A percentile compares a stretch with the other conserved stretches of the same genome.
Conservation (phyloP, 2,888 invertebrate genomes). For the Lasioglossum morio region DNA sequence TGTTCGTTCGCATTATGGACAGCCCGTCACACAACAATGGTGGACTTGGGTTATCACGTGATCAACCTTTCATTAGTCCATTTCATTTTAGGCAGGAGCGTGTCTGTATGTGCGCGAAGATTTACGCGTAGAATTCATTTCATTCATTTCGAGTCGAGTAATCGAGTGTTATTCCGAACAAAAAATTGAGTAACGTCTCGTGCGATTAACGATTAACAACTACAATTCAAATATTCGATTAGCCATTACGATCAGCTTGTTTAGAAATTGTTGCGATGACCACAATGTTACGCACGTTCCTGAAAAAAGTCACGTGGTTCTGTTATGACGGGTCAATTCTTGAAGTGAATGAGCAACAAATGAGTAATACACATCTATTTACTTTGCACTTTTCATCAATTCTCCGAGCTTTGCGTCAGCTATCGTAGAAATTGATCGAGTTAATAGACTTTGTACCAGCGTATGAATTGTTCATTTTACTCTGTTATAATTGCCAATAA, state of each 20-base stretch:
- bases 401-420: no score
- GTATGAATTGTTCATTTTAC: slow-evolving; percentile 9
- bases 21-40: background rate
- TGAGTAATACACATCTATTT: background rate
- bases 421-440: background rate
- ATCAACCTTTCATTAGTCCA: slow-evolving; percentile 9
- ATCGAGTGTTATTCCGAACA: background rate
- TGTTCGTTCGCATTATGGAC: background rate
- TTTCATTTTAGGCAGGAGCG: background rate
- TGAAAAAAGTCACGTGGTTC: slow-evolving; percentile 6
- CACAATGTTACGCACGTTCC: background rate
- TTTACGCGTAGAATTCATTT: background rate
- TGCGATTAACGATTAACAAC: background rate
- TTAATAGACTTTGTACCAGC: background rate
- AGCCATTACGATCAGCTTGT: background rate
- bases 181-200: background rate
- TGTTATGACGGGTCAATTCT: background rate
- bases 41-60: slow-evolving; percentile 3
- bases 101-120: background rate
- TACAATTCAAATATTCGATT: background rate
- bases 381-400: background rate
- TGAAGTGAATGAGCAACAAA: background rate
- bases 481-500: slow-evolving; percentile 17
- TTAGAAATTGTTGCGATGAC: background rate
- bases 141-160: no score